Percentiles rank a stretch among this genome's conserved stretches.
Conservation (phyloP, 2,888 invertebrate genomes). For the Hypena proboscidalis region DNA sequence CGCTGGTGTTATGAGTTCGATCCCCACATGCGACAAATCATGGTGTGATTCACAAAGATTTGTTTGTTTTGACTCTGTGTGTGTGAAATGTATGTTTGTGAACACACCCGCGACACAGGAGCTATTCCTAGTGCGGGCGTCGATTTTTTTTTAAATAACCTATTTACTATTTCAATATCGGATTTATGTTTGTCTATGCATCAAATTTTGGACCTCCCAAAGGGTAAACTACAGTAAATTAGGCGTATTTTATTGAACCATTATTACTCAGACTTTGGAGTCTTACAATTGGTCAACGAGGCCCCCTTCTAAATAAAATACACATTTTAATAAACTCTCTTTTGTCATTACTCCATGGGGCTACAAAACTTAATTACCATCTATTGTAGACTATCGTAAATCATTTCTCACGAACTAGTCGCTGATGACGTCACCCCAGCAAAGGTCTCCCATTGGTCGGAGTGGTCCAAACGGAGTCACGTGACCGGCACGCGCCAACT, state of each 20-base stretch:
- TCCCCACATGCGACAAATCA: too few species aligned
- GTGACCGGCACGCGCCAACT: slow-evolving; percentile 42
- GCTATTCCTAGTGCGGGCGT: too few species aligned
- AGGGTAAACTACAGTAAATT: too few species aligned
- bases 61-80: not conserved
- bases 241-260: too few species aligned
- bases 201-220: too few species aligned
- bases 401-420: slow-evolving; percentile 43
- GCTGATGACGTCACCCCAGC: slow-evolving; percentile 39
- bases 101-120: too few species aligned
- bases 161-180: too few species aligned
- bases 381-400: slow-evolving; percentile 41
- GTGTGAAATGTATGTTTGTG: too few species aligned
- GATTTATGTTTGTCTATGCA: too few species aligned
- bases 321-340: slow-evolving; percentile 29
- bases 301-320: slow-evolving; percentile 20
- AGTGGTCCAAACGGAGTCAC: slow-evolving; percentile 42
- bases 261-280: not conserved
- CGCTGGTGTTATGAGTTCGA: too few species aligned
- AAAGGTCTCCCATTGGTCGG: slow-evolving; percentile 36
- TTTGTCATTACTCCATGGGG: slow-evolving; percentile 32
- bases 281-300: slow-evolving; percentile 1
- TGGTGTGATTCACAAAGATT: too few species aligned
- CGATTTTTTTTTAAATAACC: too few species aligned
- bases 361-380: slow-evolving; percentile 41